Conservation (phyloP, 1,140 invertebrate species). For the Lepidurus apus region DNA sequence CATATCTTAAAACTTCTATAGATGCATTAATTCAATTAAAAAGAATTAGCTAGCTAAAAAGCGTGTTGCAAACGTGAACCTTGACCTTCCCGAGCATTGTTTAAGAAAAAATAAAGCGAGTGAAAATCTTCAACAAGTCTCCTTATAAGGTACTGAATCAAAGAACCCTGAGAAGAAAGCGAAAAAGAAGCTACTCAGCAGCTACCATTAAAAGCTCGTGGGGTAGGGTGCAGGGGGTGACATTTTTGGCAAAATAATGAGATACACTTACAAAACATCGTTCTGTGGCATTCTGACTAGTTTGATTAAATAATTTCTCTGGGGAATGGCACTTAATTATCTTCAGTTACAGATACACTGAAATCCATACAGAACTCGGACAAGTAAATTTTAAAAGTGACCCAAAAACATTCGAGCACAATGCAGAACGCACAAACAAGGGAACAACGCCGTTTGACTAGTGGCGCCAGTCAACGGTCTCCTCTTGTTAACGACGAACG, state of each 20-base stretch:
- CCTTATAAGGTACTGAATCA: no score
- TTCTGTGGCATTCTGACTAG: not conserved
- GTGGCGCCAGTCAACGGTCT: not conserved
- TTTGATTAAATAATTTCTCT: not conserved
- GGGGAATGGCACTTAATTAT: not conserved
- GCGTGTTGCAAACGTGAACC: no score
- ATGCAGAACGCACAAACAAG: slow-evolving; percentile 6
- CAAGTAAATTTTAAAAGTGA: no score
- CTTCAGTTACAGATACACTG: not conserved
- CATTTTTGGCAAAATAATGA: not conserved
- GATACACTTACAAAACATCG: not conserved
- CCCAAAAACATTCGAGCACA: not conserved
- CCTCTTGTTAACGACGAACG: not conserved
- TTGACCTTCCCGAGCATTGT: no score
- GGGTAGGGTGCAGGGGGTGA: not conserved
- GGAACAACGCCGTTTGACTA: slow-evolving; percentile 17
- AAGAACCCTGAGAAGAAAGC: no score
- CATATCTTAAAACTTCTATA: no score
- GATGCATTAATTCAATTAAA: no score
- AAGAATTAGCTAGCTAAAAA: no score
- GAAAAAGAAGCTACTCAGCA: not conserved
- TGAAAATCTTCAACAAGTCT: no score
- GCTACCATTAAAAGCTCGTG: not conserved
- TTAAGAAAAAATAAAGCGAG: no score
- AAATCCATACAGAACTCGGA: not conserved